A percentile compares a stretch with the other conserved stretches of the same genome.
Evolutionary conservation across 2,888 invertebrate species (phyloP).

Genomic region (Leptura quadrifasciata): DNA sequence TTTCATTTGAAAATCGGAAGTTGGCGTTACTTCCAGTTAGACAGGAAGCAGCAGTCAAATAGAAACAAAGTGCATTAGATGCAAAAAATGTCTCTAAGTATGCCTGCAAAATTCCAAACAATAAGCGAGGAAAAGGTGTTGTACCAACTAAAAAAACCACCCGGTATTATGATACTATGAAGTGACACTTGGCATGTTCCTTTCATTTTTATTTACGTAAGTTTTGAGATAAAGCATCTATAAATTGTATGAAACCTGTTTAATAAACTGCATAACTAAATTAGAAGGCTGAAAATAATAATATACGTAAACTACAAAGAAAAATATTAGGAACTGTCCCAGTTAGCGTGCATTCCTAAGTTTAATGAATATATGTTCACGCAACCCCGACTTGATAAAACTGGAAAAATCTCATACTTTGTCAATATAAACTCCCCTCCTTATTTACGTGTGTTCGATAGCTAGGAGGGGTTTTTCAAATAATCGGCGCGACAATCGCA

Average conservation of each 20-base stretch:
- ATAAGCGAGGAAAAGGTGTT: too few relatives aligned
- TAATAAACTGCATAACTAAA: neutral
- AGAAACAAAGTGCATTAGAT: too few relatives aligned
- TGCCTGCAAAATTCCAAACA: too few relatives aligned
- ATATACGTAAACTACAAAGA: neutral
- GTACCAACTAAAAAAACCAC: too few relatives aligned
- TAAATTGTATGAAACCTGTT: neutral
- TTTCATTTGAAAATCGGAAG: too few relatives aligned
- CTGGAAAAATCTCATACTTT: conserved; percentile 64
- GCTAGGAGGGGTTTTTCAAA: conserved; percentile 36
- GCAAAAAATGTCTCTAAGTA: too few relatives aligned
- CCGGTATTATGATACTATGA: too few relatives aligned
- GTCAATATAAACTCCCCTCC: conserved; percentile 59
- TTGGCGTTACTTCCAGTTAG: too few relatives aligned
- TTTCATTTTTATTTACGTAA: neutral
- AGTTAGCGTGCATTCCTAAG: neutral
- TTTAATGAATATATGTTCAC: conserved; percentile 40
- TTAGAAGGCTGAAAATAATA: neutral
- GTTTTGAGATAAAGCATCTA: neutral
- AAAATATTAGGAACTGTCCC: neutral
- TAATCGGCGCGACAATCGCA: conserved; percentile 30
- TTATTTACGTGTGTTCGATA: conserved; percentile 37
- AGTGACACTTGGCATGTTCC: neutral
- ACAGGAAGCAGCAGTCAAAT: too few relatives aligned
- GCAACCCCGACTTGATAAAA: conserved; percentile 59